Base-by-base conservation (phyloP, 2,113 vertebrate genomes). In the Ascaphus truei region DNA sequence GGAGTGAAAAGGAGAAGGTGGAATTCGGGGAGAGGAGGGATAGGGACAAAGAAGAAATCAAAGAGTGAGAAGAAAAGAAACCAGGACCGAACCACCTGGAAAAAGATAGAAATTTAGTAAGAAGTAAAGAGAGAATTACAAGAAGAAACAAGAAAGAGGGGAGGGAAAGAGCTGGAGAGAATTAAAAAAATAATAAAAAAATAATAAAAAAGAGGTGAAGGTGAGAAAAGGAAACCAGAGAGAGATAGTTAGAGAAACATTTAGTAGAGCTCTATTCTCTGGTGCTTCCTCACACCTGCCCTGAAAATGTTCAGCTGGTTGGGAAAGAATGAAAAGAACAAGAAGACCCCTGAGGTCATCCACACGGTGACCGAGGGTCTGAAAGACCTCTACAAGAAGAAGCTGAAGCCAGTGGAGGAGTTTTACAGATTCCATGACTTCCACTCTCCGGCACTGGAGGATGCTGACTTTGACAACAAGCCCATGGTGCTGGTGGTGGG, bases 401-500 rank as follows among this genome's bases (percentile, higher is more conserved):
- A 97, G 66, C 86, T 98, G 12, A 80, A 95, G 22, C 96, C 96
- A 0, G 77, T 96, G 71, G 96, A 98, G 72, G 89, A 95, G 13
- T 87, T 88, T 1, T 98, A 93, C 13, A 83, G 89, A 3, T 98
- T 98, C 26, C 91, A 94, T 0, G 88, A 94, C 36, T 98, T 97
- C 82, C 96, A 98, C 75, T 96, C 95, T 0, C 82, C 88, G 0
- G 86, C 92, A 1, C 71, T 98, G 75, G 93, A 96, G 26, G 95
- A 96, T 1, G 95, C 96, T 0, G 96, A 98, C 68, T 98, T 98
- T 3, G 92, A 95, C 7, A 93, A 88, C 72, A 97, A 98, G 55
- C 96, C 96, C 0, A 96, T 98, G 96, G 92, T 98, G 62, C 72
- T 98, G 75, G 94, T 98, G 55, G 92, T 93, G 3, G 96, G 96